Evolutionary conservation across 2,888 invertebrate species (phyloP).

Genomic region (Encarsia formosa): DNA sequence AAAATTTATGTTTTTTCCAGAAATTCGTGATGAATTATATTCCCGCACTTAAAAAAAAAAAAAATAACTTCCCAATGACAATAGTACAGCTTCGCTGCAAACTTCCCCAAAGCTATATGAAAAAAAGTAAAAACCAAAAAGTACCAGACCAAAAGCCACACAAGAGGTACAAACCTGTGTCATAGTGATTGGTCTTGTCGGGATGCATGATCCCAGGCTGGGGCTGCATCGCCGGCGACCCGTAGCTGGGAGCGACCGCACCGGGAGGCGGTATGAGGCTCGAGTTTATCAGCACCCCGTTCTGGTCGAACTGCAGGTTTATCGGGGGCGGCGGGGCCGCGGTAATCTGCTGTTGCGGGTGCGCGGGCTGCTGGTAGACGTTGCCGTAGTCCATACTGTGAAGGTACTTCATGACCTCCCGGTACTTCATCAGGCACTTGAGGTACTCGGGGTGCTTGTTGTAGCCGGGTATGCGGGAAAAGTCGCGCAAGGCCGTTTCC

Average conservation of each 20-base stretch:
- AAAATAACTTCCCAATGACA: too few species aligned
- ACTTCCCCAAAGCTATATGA: too few species aligned
- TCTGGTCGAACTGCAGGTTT: conserved; percentile 48
- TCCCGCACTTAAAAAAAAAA: too few species aligned
- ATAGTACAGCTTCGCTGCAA: too few species aligned
- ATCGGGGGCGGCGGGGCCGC: conserved; percentile 33
- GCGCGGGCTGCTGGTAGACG: background rate
- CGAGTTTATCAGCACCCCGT: conserved; percentile 46
- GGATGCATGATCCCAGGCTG: conserved; percentile 10
- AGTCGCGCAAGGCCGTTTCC: conserved; percentile 43
- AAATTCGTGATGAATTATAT: too few species aligned
- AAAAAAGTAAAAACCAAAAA: background rate
- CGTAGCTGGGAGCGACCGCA: conserved; percentile 18
- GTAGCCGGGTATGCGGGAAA: conserved; percentile 43
- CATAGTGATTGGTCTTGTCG: conserved; percentile 20
- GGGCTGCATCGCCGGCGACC: conserved; percentile 7
- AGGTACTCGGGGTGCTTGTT: conserved; percentile 47
- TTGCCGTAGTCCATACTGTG: too few species aligned
- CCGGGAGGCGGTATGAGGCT: conserved; percentile 31
- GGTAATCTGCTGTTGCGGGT: background rate
- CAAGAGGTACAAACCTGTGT: too few species aligned
- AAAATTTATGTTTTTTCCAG: too few species aligned
- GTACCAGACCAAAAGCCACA: too few species aligned
- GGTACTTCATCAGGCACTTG: conserved; percentile 42
- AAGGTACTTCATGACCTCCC: too few species aligned